Evolutionary conservation across 1,140 invertebrate genomes (phyloP).

Genomic region (Lasioglossum baleicum): DNA sequence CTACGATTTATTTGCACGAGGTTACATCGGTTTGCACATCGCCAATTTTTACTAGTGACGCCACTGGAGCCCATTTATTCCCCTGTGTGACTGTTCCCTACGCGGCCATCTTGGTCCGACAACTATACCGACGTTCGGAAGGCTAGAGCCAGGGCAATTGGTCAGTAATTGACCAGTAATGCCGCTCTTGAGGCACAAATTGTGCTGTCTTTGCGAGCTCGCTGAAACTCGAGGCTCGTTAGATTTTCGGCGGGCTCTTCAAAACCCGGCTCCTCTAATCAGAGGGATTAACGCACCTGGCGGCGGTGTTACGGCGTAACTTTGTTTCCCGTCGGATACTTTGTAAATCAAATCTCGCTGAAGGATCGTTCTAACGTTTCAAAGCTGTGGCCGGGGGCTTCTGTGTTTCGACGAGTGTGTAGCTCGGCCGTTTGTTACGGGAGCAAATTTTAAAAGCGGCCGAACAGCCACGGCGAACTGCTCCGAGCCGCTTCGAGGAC

Average conservation of each 20-base stretch:
- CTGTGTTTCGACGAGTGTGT: not conserved
- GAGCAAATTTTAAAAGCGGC: not conserved
- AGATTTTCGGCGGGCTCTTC: not conserved
- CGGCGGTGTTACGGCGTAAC: not conserved
- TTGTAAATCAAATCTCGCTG: conserved; percentile 1
- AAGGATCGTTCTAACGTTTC: conserved; percentile 5
- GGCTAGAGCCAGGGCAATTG: too few relatives aligned
- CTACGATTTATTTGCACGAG: too few relatives aligned
- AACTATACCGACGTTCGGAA: too few relatives aligned
- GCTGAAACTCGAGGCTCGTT: not conserved
- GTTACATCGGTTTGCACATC: too few relatives aligned
- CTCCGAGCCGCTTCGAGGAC: not conserved
- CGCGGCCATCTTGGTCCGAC: too few relatives aligned
- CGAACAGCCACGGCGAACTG: not conserved
- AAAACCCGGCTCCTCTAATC: not conserved
- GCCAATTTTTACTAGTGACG: too few relatives aligned
- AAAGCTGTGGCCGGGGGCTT: not conserved
- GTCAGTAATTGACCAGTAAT: too few relatives aligned
- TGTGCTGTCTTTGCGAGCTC: too few relatives aligned
- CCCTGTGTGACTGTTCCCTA: too few relatives aligned
- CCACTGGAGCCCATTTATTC: too few relatives aligned
- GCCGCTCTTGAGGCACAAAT: too few relatives aligned
- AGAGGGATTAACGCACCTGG: not conserved
- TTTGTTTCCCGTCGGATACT: not conserved
- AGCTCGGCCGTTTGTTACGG: not conserved